Conservation (phyloP, 2,888 invertebrate genomes). For the Phasia obesa region DNA sequence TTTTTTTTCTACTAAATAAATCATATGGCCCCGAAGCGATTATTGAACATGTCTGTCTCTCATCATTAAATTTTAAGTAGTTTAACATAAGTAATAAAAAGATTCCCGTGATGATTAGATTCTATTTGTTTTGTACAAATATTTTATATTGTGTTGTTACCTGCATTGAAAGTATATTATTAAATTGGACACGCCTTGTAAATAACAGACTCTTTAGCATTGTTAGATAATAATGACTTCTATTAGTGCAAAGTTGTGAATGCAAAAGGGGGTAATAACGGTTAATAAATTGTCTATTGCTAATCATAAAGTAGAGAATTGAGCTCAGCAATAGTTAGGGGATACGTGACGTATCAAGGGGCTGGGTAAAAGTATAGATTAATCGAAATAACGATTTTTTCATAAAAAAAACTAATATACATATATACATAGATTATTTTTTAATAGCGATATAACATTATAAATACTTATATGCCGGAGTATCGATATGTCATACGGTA, state of each 20-base stretch:
- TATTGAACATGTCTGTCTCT: background rate
- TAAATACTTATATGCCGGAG: too few species aligned
- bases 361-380: too few species aligned
- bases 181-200: background rate
- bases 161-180: slow-evolving; percentile 7
- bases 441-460: too few species aligned
- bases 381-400: too few species aligned
- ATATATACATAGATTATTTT: too few species aligned
- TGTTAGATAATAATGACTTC: background rate
- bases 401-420: too few species aligned
- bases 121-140: background rate
- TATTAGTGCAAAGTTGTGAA: background rate
- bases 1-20: background rate
- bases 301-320: background rate
- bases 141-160: background rate
- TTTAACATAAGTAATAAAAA: slow-evolving; percentile 21
- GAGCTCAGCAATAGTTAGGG: too few species aligned
- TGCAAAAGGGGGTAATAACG: background rate
- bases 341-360: too few species aligned
- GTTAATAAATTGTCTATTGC: background rate
- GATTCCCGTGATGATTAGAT: slow-evolving; percentile 37
- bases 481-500: too few species aligned
- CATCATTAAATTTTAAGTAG: background rate
- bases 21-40: background rate
- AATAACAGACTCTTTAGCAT: too few species aligned